Evolutionary conservation across 2,888 invertebrate species (phyloP).

Genomic region (Onthophagus sagittarius): DNA sequence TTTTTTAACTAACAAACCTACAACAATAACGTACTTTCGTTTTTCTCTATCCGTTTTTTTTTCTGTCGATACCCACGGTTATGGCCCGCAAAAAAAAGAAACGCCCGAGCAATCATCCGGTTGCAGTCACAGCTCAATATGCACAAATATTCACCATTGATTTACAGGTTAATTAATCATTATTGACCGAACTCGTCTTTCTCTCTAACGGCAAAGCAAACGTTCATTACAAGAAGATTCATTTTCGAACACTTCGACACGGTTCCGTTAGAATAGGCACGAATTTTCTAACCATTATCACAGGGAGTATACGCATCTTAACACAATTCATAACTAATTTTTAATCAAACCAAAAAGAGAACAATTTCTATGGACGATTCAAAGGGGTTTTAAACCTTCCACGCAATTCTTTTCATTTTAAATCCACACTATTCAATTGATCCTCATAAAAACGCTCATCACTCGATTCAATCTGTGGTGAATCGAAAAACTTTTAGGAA

Average conservation of each 20-base stretch:
- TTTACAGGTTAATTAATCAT: background rate
- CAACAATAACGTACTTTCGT: slow-evolving; percentile 17
- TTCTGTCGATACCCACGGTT: background rate
- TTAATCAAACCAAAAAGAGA: background rate
- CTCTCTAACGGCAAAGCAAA: slow-evolving; percentile 18
- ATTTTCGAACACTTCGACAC: slow-evolving; percentile 34
- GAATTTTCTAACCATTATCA: slow-evolving; percentile 43
- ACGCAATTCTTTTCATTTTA: background rate
- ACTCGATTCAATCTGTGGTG: background rate
- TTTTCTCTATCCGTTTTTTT: slow-evolving; percentile 10
- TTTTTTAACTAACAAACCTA: slow-evolving; percentile 26
- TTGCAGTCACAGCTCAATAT: slow-evolving; percentile 49
- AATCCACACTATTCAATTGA: background rate
- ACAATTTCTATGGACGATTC: no score
- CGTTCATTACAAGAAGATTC: slow-evolving; percentile 25
- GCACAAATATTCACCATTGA: slow-evolving; percentile 20
- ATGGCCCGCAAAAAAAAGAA: background rate
- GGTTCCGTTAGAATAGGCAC: slow-evolving; percentile 45
- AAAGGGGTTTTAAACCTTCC: no score
- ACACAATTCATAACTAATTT: slow-evolving; percentile 1
- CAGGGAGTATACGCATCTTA: slow-evolving; percentile 26
- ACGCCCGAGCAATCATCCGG: slow-evolving; percentile 25
- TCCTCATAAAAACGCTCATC: background rate
- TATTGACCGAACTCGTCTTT: slow-evolving; percentile 4
- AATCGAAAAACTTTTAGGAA: background rate